Conservation (phyloP, 2,888 invertebrate species). For the Onchidella celtica region DNA sequence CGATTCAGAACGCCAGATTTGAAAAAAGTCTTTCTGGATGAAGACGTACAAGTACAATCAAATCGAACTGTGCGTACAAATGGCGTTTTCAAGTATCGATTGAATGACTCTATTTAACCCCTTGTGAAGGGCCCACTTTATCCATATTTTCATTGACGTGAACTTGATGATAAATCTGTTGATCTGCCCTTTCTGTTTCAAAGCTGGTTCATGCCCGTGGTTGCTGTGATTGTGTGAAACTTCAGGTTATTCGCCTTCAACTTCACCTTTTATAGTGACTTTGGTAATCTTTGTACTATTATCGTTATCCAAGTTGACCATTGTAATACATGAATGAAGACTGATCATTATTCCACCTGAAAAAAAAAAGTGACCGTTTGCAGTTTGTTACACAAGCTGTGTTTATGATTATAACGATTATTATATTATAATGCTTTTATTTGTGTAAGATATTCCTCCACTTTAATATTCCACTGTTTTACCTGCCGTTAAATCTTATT, state of each 20-base stretch:
- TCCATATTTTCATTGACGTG: background rate
- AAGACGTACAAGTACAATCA: no score
- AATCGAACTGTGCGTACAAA: no score
- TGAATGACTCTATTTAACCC: no score
- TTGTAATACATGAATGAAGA: background rate
- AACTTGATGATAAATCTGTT: background rate
- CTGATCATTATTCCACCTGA: background rate
- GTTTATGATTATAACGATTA: no score
- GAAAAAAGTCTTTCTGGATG: no score
- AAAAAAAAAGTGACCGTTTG: no score
- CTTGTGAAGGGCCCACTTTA: background rate
- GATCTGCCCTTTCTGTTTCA: constrained; percentile 2
- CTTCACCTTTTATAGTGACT: background rate
- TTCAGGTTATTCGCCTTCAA: constrained; percentile 22
- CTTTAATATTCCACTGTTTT: no score
- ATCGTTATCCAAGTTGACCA: background rate
- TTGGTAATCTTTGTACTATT: background rate
- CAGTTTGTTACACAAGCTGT: no score
- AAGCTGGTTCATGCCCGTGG: background rate
- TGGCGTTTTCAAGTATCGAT: no score
- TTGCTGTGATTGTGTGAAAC: constrained; percentile 10
- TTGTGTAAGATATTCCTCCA: background rate
- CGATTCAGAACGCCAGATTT: no score
- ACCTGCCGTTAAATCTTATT: no score
- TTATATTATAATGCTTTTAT: constrained; percentile 3